phyloP scores from a whole-genome alignment of 2,113 vertebrate genomes.

The Forbesichthys papilliferus region DNA sequence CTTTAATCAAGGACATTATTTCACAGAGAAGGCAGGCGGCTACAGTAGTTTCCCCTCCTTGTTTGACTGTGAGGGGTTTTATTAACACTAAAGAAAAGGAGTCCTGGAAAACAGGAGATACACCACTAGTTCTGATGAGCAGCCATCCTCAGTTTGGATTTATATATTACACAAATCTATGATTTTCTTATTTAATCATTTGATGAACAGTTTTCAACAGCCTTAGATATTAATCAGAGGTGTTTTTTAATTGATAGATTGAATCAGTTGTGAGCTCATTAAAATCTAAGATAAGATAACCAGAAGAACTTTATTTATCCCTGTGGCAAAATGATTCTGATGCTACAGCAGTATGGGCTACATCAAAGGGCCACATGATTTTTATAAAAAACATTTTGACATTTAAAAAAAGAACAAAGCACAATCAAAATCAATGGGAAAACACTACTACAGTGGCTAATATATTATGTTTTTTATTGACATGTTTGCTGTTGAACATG shows the following conservation, averaged over 20 bases:
- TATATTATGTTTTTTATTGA: no score
- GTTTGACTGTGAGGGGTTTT: conserved; percentile 64
- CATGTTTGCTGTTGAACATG: no score
- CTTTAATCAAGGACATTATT: conserved; percentile 76
- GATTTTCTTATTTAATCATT: conserved; percentile 9
- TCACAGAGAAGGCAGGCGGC: conserved; percentile 60
- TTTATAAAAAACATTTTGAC: neutral
- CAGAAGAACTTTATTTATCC: no score
- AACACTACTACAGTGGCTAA: no score
- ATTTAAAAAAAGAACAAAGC: neutral
- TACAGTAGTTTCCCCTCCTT: conserved; percentile 46
- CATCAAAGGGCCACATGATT: neutral
- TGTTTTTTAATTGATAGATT: neutral
- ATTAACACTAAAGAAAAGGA: conserved; percentile 77
- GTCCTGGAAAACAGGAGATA: conserved; percentile 42
- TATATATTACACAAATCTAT: neutral
- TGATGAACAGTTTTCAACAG: conserved; percentile 4
- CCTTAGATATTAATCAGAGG: conserved; percentile 12
- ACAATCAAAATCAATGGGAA: neutral
- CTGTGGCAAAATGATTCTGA: neutral
- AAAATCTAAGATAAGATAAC: conserved; percentile 10
- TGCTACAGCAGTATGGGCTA: no score
- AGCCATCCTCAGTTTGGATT: conserved; percentile 8
- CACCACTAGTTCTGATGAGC: conserved; percentile 45
- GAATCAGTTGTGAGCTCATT: conserved; percentile 15